Evolutionary conservation across 1,140 invertebrate genomes (phyloP).

Genomic region (Drosophila kohkoa): DNA sequence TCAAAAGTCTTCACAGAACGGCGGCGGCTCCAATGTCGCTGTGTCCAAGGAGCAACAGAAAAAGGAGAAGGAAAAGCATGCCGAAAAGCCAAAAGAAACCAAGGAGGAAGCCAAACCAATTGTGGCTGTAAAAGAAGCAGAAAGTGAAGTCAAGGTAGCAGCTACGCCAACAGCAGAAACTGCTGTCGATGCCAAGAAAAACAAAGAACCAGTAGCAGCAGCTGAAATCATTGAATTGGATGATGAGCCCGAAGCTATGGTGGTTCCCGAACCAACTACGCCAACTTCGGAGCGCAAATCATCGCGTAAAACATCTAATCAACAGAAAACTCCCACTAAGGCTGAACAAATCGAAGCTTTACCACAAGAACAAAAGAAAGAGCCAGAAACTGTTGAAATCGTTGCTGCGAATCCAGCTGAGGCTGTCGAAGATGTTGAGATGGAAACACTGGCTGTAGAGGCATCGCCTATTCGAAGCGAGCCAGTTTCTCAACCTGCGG

Average conservation of each 20-base stretch:
- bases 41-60: conserved; percentile 51
- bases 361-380: conserved; percentile 32
- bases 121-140: conserved; percentile 22
- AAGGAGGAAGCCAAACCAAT: conserved; percentile 13
- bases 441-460: conserved; percentile 67
- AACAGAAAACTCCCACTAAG: conserved; percentile 53
- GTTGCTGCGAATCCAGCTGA: not conserved
- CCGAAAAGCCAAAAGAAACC: conserved; percentile 29
- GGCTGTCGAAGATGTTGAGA: conserved; percentile 68
- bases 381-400: not conserved
- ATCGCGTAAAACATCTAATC: conserved; percentile 35
- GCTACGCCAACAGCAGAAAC: not conserved
- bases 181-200: conserved; percentile 15
- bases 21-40: conserved; percentile 34
- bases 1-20: conserved; percentile 66
- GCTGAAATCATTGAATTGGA: conserved; percentile 24
- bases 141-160: conserved; percentile 26
- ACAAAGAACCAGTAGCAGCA: not conserved
- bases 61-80: conserved; percentile 61
- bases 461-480: conserved; percentile 54
- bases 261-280: conserved; percentile 34
- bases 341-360: conserved; percentile 8
- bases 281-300: conserved; percentile 60
- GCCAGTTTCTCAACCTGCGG: conserved; percentile 47
- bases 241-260: not conserved